Base-by-base conservation (phyloP, 2,797 vertebrate genomes). In the Pseudopleuronectes americanus region DNA sequence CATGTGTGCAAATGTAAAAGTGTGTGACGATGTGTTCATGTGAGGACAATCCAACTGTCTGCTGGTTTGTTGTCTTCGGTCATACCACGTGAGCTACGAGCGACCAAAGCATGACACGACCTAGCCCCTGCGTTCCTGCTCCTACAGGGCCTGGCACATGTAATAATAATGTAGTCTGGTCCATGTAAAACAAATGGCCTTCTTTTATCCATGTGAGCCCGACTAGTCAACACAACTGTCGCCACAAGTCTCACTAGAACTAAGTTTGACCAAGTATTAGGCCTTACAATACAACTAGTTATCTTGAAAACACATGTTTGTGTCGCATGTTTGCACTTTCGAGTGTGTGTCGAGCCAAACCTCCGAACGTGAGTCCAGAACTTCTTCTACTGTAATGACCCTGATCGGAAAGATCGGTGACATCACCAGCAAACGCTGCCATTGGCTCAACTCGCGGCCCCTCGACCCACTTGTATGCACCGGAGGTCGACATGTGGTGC, bases 51-150 rank as follows among this genome's bases (percentile, higher is more conserved):
- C 64, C 73, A 77, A 73, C 72, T 66, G 41, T 87, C 86, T 84
- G 91, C 87, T 93, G 90, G 82, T 90, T 93, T 84, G 59, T 77
- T 87, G 80, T 88, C 82, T 85, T 90, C 66, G 80, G 71, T 83
- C 57, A 85, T 87, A 57, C 68, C 41, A 57, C 48, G 63, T 54
- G 45, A 81, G 53, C 74, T 61, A 17, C 64, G 63, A 83, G 55
- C 59, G 67, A 84, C 76, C 80, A 41, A 55, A 83, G 59, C 70
- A 72, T 5, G 36, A 56, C 33, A 22, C 13, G 24, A 19, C 51
- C 0, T 8, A 77, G 47, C 47, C 52, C 22, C n/a, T 17, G 14
- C 74, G 64, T 70, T 52, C 63, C 48, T 78, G 51, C 63, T 64
- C 21, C 31, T 19, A 38, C 65, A 43, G 53, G 52, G 55, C 76